Evolutionary conservation across 1,140 invertebrate genomes (phyloP), one percentile per base, ranked within the genome.

Genomic region (Drepana arcuata): DNA sequence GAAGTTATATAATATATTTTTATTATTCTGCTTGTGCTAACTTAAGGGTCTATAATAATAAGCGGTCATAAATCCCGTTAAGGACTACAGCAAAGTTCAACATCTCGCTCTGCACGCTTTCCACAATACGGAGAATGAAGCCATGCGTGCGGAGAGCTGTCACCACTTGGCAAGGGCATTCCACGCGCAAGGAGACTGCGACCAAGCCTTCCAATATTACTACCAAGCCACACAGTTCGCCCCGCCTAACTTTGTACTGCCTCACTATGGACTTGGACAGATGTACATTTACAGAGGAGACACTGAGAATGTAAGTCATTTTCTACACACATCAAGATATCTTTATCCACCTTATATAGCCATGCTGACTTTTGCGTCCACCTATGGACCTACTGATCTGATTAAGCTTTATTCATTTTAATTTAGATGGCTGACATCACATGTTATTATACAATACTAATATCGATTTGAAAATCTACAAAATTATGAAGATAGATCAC

Each of bases 201-300:
- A 98, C 65, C 96, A 99, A 83, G 97, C 96, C 16, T 99, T 99
- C 75, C 96, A 99, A 83, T 99, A 99, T 85, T 99, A 99, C 70
- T 99, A 99, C 78, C 97, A 99, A 84, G 95, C 98, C 0, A 99
- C 97, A 1, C 97, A 99, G 81, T 99, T 98, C 85, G 95, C 96
- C 0, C 93, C 96, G 0, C 85, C 93, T 7, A 92, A 90, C 64
- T 99, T 99, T 88, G 95, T 99, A 5, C 80, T 99, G 23, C 97
- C 98, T 0, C 95, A 98, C 84, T 99, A 97, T 86, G 98, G 98
- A 0, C 85, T 99, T 0, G 98, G 97, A 3, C 98, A 99, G 84
- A 99, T 99, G 96, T 99, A 99, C 67, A 97, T 99, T 56, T 95
- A 98, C 77, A 88, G 96, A 59, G 95, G 95, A 7, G 98, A 99